Evolutionary conservation across 23 tunicate genomes (phyloP).

Genomic region (Styela plicata): DNA sequence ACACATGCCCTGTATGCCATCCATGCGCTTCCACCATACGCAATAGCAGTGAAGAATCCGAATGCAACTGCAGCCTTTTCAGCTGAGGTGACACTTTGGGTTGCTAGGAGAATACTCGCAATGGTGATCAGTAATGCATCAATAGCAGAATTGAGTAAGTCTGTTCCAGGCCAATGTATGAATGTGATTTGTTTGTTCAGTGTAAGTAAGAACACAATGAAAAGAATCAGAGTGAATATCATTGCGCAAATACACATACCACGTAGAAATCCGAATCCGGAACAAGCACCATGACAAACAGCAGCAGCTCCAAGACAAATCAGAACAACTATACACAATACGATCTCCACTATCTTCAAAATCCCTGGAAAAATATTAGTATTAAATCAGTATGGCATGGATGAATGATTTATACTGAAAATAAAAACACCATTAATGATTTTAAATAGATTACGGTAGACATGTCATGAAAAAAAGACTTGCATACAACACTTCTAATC

Average conservation of each 20-base stretch:
- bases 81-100: conserved; percentile 18
- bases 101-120: conserved; percentile 39
- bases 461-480: too few species aligned
- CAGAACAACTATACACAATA: conserved; percentile 45
- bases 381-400: too few species aligned
- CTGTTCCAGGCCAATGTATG: conserved; percentile 64
- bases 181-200: conserved; percentile 35
- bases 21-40: conserved; percentile 49
- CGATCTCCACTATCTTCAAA: conserved; percentile 46
- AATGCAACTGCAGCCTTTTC: conserved; percentile 55
- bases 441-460: too few species aligned
- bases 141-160: conserved; percentile 21
- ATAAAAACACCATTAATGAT: too few species aligned
- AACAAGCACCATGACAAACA: conserved; percentile 33
- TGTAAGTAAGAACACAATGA: conserved; percentile 38
- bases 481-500: too few species aligned
- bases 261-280: conserved; percentile 42
- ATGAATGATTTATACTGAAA: too few species aligned
- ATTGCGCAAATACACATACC: conserved; percentile 45
- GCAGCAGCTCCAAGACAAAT: conserved; percentile 48
- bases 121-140: conserved; percentile 33
- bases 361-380: conserved; percentile 60
- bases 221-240: conserved; percentile 30
- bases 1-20: conserved; percentile 45
- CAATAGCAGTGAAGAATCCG: conserved; percentile 41